phyloP scores from a whole-genome alignment of 2,113 vertebrate species.

The Brachionichthys hirsutus region DNA sequence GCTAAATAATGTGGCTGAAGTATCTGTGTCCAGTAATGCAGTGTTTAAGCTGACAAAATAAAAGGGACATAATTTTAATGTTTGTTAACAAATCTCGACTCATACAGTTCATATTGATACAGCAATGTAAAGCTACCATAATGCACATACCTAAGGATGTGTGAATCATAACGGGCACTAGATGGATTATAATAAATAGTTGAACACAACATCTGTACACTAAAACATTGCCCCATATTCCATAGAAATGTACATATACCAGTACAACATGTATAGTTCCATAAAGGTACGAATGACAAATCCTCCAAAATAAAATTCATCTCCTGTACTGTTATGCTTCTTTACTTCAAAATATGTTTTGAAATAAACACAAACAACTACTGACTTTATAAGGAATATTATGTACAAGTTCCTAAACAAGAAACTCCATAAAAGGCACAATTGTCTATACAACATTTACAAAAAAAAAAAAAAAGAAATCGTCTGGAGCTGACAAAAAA shows the following conservation, averaged over 20 bases:
- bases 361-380: conserved; percentile 91
- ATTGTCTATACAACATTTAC: conserved; percentile 99
- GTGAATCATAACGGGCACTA: conserved; percentile 91
- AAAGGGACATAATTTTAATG: conserved; percentile 53
- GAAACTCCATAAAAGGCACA: conserved; percentile 98
- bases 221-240: conserved; percentile 90
- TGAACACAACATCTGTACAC: conserved; percentile 98
- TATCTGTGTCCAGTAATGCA: not conserved
- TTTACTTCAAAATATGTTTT: conserved; percentile 59
- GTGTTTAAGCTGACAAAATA: conserved; percentile 25
- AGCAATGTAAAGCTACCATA: conserved; percentile 93
- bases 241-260: conserved; percentile 96
- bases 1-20: not conserved
- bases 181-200: conserved; percentile 98
- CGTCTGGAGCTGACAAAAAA: conserved; percentile 84
- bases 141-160: conserved; percentile 89
- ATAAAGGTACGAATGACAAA: conserved; percentile 79
- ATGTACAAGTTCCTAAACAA: conserved; percentile 94
- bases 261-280: conserved; percentile 93
- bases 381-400: conserved; percentile 86
- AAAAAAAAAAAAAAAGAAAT: conserved; percentile 86
- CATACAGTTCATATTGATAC: conserved; percentile 94
- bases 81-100: conserved; percentile 97
- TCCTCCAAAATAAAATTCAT: conserved; percentile 77
- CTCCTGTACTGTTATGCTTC: conserved; percentile 49